A percentile compares a stretch with the other conserved stretches of the same genome.
These are phyloP conservation scores for Muntiacus reevesi DNA, from an alignment of 2,113 vertebrate genomes.

Conservation along the genomic window DNA sequence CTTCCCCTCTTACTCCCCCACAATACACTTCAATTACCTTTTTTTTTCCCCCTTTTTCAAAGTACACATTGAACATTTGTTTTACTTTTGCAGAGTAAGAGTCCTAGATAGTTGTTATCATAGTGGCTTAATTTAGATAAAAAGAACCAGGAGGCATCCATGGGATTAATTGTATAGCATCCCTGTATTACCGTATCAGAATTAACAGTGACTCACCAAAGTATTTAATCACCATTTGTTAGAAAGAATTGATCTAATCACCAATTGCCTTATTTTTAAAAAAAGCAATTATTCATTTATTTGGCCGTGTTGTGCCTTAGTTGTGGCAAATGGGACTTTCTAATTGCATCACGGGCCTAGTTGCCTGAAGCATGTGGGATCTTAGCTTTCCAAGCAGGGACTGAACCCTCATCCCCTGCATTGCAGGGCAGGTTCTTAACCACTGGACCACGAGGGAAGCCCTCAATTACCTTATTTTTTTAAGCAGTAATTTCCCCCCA, in stretches of 20 bases:
- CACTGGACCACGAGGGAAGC: neutral
- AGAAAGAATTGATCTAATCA: neutral
- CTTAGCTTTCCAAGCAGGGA: neutral
- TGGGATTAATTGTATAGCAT: neutral
- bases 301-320: rapidly evolving
- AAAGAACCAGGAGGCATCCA: neutral
- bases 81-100: neutral
- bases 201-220: neutral
- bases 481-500: neutral
- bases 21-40: neutral
- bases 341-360: neutral
- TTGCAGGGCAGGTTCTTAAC: neutral
- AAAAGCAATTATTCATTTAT: neutral
- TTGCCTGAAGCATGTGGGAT: neutral
- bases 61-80: neutral
- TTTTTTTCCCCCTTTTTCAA: neutral
- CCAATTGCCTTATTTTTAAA: neutral
- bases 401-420: neutral
- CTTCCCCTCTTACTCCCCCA: neutral
- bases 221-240: neutral
- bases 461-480: neutral
- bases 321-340: neutral
- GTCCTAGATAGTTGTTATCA: neutral
- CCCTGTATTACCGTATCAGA: neutral
- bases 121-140: neutral